A percentile compares a stretch with the other conserved stretches of the same genome.
Evolutionary conservation across 2,113 vertebrate species (phyloP).

Genomic region (Vulpes vulpes): DNA sequence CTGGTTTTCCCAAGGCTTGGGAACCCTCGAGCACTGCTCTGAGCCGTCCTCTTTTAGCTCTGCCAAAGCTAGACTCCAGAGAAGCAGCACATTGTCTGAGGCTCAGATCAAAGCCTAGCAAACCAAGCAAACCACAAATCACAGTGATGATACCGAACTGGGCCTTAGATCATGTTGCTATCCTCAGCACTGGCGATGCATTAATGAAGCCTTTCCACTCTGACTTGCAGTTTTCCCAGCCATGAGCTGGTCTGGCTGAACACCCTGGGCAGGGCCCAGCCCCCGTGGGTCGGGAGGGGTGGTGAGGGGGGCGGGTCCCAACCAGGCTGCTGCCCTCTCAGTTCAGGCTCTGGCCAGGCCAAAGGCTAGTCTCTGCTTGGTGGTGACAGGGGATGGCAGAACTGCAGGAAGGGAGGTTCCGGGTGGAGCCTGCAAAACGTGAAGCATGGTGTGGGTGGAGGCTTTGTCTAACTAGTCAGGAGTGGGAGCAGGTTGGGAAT

Average conservation of each 20-base stretch:
- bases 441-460: slow-evolving; percentile 72
- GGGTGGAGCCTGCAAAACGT: slow-evolving; percentile 68
- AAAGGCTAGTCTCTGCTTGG: neutral
- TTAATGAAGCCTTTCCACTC: slow-evolving; percentile 73
- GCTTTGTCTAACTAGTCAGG: slow-evolving; percentile 76
- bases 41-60: neutral
- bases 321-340: slow-evolving; percentile 56
- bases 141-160: slow-evolving; percentile 46
- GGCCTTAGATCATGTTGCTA: slow-evolving; percentile 46
- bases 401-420: slow-evolving; percentile 63
- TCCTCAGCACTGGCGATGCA: slow-evolving; percentile 53
- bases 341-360: slow-evolving; percentile 22
- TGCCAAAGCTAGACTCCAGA: slow-evolving; percentile 40
- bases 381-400: slow-evolving; percentile 63
- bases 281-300: slow-evolving; percentile 53
- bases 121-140: slow-evolving; percentile 67
- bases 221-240: slow-evolving; percentile 80
- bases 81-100: slow-evolving; percentile 21
- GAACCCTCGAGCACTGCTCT: neutral
- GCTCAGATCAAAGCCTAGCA: slow-evolving; percentile 43
- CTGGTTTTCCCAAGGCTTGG: neutral
- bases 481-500: slow-evolving; percentile 48
- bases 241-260: slow-evolving; percentile 70
- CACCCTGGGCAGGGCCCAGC: slow-evolving; percentile 68
- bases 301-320: slow-evolving; percentile 72